Base-by-base conservation (phyloP, 92 coral and sea anemone species). In the Paramuricea clavata region DNA sequence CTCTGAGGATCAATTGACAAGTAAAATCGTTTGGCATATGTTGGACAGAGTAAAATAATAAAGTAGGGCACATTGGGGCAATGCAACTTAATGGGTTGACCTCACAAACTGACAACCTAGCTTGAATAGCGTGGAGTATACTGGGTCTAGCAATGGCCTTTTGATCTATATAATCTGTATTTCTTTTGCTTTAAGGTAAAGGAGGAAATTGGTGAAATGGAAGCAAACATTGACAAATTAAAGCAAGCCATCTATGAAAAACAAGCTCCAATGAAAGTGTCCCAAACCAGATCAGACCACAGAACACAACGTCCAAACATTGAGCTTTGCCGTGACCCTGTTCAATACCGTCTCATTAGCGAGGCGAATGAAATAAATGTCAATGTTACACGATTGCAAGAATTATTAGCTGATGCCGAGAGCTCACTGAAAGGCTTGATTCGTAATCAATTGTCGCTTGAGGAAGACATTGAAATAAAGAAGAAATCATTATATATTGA, bases 261-360 rank as follows among this genome's bases (percentile, higher is more conserved):
- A 76, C 90, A 88, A 57, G 98, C 98, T 0, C 98, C 98, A 32
- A 95, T 95, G 98, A 95, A 94, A 62, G 98, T 95, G 8, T 91
- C 98, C 2, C 98, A 94, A 61, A 95, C 98, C 42, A 82, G 98
- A 30, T 85, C 95, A 35, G 98, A 95, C 49, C 89, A 94, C 92
- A 91, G 98, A 94, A 95, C 98, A 30, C 80, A 86, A n/a, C 88
- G 98, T 23, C 99, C 99, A 25, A 97, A 97, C 91, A 91, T 97
- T 12, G 99, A 97, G 89, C 92, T 97, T 89, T 97, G 98, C 80
- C 84, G 98, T 56, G 98, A 95, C 65, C 93, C 95, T 31, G 98
- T 95, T 16, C 98, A 95, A 85, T 95, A 95, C 81, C 91, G 98
- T 23, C 94, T 95, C 23, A 89, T 95, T 54, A 93, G 87, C 21